These are phyloP conservation scores for Hypsibius dujardini DNA, from an alignment of 1,140 invertebrate species.

Conservation along the genomic window DNA sequence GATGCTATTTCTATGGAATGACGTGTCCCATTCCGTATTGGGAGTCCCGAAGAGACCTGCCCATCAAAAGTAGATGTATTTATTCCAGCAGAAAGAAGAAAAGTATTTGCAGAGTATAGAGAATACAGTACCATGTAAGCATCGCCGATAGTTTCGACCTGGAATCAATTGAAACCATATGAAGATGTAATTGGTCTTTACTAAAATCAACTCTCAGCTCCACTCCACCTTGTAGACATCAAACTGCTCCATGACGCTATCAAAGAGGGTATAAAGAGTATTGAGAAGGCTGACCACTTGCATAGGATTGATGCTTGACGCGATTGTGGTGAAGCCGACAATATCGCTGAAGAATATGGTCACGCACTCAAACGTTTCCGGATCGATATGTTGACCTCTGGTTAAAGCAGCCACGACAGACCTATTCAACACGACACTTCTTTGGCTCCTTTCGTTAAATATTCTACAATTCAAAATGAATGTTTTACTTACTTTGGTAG, in stretches of 20 bases:
- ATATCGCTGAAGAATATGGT: constrained; percentile 36
- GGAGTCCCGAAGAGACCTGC: constrained; percentile 18
- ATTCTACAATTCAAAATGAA: neutral
- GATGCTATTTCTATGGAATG: constrained; percentile 44
- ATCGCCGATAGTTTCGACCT: constrained; percentile 26
- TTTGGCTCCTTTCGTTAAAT: neutral
- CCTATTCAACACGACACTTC: neutral
- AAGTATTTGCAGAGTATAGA: neutral
- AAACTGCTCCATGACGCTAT: constrained; percentile 33
- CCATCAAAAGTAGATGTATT: neutral
- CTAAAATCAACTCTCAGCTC: too few relatives aligned
- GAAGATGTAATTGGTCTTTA: constrained; percentile 17
- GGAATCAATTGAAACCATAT: too few relatives aligned
- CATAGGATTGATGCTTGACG: constrained; percentile 33
- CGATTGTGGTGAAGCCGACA: constrained; percentile 33
- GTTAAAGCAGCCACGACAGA: neutral
- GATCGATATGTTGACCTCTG: neutral
- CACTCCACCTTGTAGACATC: constrained; percentile 33
- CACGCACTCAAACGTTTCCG: constrained; percentile 26
- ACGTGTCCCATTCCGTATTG: constrained; percentile 26
- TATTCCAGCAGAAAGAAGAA: neutral
- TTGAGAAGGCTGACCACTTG: constrained; percentile 32
- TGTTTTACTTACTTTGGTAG: neutral
- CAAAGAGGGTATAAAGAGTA: constrained; percentile 34
- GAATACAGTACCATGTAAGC: constrained; percentile 30